Percentiles rank a stretch among this genome's conserved stretches.
Conservation (phyloP, 2,888 invertebrate genomes). For the Phoenoteleia sp. region DNA sequence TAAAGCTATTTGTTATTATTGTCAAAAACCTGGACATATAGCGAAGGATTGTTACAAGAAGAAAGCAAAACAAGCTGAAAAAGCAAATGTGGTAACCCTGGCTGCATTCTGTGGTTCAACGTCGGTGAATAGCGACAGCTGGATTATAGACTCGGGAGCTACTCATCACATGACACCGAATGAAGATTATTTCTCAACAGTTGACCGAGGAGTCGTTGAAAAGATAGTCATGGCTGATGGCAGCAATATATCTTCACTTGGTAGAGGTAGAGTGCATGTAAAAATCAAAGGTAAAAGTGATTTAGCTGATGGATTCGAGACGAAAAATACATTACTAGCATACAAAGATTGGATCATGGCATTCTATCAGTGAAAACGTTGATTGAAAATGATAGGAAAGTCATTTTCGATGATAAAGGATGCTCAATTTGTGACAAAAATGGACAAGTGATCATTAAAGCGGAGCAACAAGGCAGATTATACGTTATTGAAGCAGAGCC, state of each 20-base stretch:
- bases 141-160: constrained; percentile 39
- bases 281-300: constrained; percentile 38
- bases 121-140: neutral
- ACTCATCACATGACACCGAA: constrained; percentile 55
- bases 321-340: constrained; percentile 37
- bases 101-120: neutral
- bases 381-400: constrained; percentile 46
- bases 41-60: constrained; percentile 8
- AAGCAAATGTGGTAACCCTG: neutral
- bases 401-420: constrained; percentile 26
- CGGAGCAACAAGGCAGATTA: constrained; percentile 10
- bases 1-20: neutral
- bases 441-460: constrained; percentile 15
- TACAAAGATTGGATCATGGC: constrained; percentile 66
- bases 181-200: constrained; percentile 39
- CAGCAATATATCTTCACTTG: constrained; percentile 24
- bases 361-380: constrained; percentile 84
- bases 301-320: neutral
- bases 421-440: constrained; percentile 26
- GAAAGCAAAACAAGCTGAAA: neutral
- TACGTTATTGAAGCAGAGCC: constrained; percentile 15
- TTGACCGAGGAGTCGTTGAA: neutral
- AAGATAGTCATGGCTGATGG: constrained; percentile 33
- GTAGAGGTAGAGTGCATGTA: constrained; percentile 67
- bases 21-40: neutral